Base-by-base conservation (phyloP, 2,888 invertebrate genomes). In the Thera britannica region DNA sequence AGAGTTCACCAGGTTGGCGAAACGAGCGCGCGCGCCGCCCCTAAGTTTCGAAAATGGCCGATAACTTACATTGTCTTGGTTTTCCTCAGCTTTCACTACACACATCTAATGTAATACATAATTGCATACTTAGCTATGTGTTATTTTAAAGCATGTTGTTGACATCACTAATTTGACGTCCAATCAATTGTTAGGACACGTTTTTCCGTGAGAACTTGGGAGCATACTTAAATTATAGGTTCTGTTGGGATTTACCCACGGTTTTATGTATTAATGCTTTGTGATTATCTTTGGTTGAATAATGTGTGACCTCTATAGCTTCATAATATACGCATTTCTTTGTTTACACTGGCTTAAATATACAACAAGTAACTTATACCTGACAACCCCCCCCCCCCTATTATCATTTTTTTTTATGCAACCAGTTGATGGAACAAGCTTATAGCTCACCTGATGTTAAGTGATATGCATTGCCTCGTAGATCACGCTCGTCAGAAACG, bases 61-160 rank as follows among this genome's bases (percentile, higher is more conserved):
- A 81, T 83, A 80, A 68, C 62, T 73, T 65, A 74, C 78, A 83
- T 83, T 87, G 85, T 85, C 74, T 83, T 59, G 72, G 76, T 83
- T 85, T 87, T 83, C 84, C 79, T 79, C 69, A 61, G 76, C 87
- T 88, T 87, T 85, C 87, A 79, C 83, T 65, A 44, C 67, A 77
- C 73, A 75, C 77, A 75, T 81, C 77, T 79, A 83, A 80, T 82
- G 83, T 82, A 82, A 83, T 78, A 83, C 77, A 75, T 84, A 83
- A 85, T 87, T 86, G 72, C 72, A 70, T 49, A 52, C 55, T 41
- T 56, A 4, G 35, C 52, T 67, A 9, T 2, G 12, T 51, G 7
- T 7, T 34, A 55, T 78, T 76, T 83, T 85, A 80, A 81, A 79
- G 79, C 79, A 83, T 75, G 76, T 72, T 71, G 75, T 82, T 80